Percentiles rank a stretch among this genome's conserved stretches.
Evolutionary conservation across 2,113 vertebrate genomes (phyloP).

Genomic region (Emydura subglobosa): DNA sequence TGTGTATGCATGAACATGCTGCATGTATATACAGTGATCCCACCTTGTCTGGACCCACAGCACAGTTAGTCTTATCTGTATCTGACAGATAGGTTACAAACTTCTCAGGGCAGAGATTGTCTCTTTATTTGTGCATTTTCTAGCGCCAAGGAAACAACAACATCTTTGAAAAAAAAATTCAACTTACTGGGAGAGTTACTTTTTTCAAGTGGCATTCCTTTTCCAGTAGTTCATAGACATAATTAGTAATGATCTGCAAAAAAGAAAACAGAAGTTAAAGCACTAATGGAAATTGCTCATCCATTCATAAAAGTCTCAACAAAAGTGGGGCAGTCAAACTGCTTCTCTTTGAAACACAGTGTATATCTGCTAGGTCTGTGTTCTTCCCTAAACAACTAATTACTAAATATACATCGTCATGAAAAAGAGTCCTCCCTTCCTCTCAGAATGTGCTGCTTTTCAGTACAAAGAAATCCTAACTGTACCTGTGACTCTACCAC

Average conservation of each 20-base stretch:
- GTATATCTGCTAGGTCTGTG: neutral
- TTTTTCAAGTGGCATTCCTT: conserved; percentile 95
- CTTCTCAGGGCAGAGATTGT: neutral
- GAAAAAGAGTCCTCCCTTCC: neutral
- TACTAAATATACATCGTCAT: neutral
- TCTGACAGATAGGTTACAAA: neutral
- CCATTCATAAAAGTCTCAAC: neutral
- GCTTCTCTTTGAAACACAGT: neutral
- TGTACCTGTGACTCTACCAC: conserved; percentile 3
- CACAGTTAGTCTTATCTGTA: neutral
- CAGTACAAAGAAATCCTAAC: neutral
- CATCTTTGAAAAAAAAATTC: conserved; percentile 4
- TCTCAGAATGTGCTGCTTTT: neutral
- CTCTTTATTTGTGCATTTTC: neutral
- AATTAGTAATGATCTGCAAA: conserved; percentile 94
- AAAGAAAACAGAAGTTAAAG: conserved; percentile 1
- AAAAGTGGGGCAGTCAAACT: neutral
- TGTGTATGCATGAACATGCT: accelerated
- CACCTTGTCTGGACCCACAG: no score
- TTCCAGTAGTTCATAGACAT: conserved; percentile 94
- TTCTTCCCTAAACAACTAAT: neutral
- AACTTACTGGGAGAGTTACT: conserved; percentile 94
- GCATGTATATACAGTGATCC: accelerated
- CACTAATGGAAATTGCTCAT: neutral
- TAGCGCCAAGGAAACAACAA: neutral